phyloP scores from a whole-genome alignment of 2,797 vertebrate species.

The Ambastaia sidthimunki region DNA sequence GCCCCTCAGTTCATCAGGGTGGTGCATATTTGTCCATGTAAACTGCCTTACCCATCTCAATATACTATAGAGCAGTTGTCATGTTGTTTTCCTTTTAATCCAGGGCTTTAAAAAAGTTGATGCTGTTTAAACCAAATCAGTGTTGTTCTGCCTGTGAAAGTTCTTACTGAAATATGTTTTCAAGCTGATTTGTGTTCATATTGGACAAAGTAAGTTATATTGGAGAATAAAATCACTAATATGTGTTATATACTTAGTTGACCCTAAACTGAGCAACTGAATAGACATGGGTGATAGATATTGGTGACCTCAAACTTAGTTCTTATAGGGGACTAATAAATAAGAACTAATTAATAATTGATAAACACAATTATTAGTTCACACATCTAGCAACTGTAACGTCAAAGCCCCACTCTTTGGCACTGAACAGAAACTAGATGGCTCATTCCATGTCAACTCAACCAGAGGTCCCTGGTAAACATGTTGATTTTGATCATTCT shows the following conservation, averaged over 20 bases:
- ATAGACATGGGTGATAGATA: not conserved
- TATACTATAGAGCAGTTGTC: not conserved
- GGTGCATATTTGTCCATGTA: slow-evolving; percentile 25
- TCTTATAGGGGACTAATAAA: too few species aligned
- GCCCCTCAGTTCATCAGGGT: not conserved
- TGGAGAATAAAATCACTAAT: not conserved
- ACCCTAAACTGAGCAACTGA: not conserved
- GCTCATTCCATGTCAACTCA: too few species aligned
- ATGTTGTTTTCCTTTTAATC: not conserved
- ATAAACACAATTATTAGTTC: too few species aligned
- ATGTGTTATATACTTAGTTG: not conserved
- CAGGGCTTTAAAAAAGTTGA: not conserved
- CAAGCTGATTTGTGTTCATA: not conserved
- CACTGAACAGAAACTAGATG: too few species aligned
- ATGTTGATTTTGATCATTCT: too few species aligned
- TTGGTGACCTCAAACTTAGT: not conserved
- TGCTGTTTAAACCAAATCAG: not conserved
- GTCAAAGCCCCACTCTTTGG: not conserved
- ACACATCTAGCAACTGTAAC: too few species aligned
- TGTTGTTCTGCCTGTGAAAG: not conserved
- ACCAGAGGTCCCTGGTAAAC: too few species aligned
- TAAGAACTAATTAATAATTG: not conserved
- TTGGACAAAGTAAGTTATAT: not conserved
- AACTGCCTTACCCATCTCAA: not conserved
- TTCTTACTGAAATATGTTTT: not conserved